These are phyloP conservation scores for Herpetotheres cachinnans DNA, from an alignment of 2,113 vertebrate species.

Conservation along the genomic window DNA sequence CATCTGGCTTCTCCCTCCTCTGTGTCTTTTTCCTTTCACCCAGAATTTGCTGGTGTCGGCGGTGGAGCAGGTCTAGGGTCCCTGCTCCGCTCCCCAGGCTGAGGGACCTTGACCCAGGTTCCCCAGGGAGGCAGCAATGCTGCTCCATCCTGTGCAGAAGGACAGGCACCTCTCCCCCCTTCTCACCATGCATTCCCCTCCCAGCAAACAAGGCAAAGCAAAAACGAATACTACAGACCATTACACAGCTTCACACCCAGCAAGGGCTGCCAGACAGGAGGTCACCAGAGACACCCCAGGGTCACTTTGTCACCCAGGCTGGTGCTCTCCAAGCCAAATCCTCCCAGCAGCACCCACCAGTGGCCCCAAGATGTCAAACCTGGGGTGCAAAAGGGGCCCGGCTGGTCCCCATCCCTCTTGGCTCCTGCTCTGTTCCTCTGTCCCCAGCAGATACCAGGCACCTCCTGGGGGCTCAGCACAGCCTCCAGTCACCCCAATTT, in stretches of 20 bases:
- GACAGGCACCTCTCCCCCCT: neutral
- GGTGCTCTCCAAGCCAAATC: neutral
- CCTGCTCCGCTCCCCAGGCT: neutral
- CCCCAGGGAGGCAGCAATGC: neutral
- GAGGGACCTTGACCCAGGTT: neutral
- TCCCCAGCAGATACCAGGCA: neutral
- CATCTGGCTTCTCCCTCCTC: neutral
- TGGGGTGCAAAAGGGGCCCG: neutral
- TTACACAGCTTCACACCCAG: neutral
- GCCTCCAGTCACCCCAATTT: neutral
- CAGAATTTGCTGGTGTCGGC: neutral
- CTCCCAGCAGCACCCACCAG: neutral
- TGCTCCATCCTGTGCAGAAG: neutral
- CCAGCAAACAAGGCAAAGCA: neutral
- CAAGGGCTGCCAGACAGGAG: neutral
- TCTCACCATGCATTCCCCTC: neutral
- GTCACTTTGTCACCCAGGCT: neutral
- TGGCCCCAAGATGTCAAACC: neutral
- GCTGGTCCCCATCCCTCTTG: rapidly evolving
- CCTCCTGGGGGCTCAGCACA: neutral
- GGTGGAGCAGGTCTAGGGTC: neutral
- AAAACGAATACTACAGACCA: neutral
- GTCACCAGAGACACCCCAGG: neutral
- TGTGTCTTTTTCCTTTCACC: neutral
- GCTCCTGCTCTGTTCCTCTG: neutral